phyloP scores from a whole-genome alignment of 1,140 invertebrate species.

The Palaemon carinicauda region DNA sequence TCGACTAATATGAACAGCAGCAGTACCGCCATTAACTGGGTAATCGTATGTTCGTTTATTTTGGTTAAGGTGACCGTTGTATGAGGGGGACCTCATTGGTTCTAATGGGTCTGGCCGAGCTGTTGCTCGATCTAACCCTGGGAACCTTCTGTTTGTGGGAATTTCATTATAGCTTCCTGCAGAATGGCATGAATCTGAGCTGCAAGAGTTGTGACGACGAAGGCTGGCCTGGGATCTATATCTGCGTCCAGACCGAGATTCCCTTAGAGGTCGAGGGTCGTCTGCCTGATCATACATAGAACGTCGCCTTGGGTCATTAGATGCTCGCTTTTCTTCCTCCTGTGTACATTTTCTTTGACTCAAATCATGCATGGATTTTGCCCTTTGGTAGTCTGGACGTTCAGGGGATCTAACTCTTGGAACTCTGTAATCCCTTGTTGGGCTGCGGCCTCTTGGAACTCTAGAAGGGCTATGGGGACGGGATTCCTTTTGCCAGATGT shows the following conservation, averaged over 20 bases:
- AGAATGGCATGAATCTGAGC: conserved; percentile 35
- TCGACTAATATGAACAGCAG: conserved; percentile 48
- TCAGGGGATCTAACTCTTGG: conserved; percentile 40
- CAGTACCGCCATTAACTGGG: conserved; percentile 55
- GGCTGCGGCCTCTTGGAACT: background rate
- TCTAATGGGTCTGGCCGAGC: conserved; percentile 54
- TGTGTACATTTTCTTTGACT: conserved; percentile 24
- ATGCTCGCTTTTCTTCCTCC: conserved; percentile 5
- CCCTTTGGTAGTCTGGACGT: conserved; percentile 49
- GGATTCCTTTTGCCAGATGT: conserved; percentile 36
- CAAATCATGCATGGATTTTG: conserved; percentile 58
- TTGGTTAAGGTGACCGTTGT: background rate
- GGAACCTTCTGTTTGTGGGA: conserved; percentile 46
- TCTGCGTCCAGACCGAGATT: background rate
- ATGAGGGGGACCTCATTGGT: background rate
- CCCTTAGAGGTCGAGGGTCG: conserved; percentile 16
- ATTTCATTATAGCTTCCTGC: conserved; percentile 42
- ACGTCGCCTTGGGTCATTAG: conserved; percentile 43
- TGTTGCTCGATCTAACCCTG: conserved; percentile 52
- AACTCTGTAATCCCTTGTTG: conserved; percentile 31
- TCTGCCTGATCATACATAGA: conserved; percentile 54
- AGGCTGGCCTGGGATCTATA: conserved; percentile 46
- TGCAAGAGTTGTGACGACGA: conserved; percentile 36
- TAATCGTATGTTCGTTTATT: conserved; percentile 53
- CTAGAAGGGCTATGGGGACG: conserved; percentile 27